Conservation (phyloP, 1,140 invertebrate species). For the Panonychus citri region DNA sequence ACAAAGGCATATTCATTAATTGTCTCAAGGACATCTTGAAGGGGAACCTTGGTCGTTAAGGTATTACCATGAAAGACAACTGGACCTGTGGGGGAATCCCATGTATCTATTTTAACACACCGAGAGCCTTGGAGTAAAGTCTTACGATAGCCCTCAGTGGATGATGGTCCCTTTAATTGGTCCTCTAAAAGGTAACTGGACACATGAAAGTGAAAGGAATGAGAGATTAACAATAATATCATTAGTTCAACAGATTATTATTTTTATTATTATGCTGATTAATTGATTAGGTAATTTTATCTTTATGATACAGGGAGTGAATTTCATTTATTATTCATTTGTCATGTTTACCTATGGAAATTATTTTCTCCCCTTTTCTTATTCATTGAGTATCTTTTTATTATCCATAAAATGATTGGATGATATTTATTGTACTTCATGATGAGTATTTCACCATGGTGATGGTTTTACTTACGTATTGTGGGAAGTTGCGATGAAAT, state of each 20-base stretch:
- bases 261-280: too few species aligned
- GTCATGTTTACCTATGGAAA: too few species aligned
- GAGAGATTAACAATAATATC: too few species aligned
- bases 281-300: too few species aligned
- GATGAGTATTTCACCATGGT: too few species aligned
- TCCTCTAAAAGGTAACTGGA: slow-evolving; percentile 31
- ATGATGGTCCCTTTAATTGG: slow-evolving; percentile 31
- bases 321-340: too few species aligned
- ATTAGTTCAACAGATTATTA: too few species aligned
- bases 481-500: slow-evolving; percentile 31
- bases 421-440: too few species aligned
- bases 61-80: slow-evolving; percentile 33
- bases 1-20: slow-evolving; percentile 34
- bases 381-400: too few species aligned
- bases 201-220: background rate
- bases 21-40: slow-evolving; percentile 29
- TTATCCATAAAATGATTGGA: too few species aligned
- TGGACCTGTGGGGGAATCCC: slow-evolving; percentile 28
- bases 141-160: slow-evolving; percentile 29
- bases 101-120: slow-evolving; percentile 30
- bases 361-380: too few species aligned
- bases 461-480: slow-evolving; percentile 24
- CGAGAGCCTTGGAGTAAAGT: slow-evolving; percentile 21
- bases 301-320: too few species aligned
- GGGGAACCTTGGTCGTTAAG: slow-evolving; percentile 30